phyloP scores from a whole-genome alignment of 2,888 invertebrate genomes.

The Drosophila affinis region DNA sequence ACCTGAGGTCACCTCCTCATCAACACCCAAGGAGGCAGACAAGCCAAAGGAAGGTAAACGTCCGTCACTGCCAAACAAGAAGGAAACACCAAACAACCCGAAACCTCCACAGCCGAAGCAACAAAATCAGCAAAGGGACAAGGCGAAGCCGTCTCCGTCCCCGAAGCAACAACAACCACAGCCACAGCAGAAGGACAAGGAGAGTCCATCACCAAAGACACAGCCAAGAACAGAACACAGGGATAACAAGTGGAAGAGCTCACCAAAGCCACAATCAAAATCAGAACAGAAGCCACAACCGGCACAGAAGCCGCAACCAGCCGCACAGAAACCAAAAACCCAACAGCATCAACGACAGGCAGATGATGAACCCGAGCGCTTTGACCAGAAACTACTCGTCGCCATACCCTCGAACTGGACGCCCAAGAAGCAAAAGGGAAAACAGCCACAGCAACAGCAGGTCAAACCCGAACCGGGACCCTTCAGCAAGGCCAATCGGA shows the following conservation, averaged over 20 bases:
- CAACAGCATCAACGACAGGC: slow-evolving; percentile 9
- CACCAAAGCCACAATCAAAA: slow-evolving; percentile 10
- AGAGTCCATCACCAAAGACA: neutral
- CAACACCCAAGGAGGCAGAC: neutral
- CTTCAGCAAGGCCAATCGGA: slow-evolving; percentile 72
- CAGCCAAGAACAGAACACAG: slow-evolving; percentile 2
- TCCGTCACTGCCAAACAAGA: neutral
- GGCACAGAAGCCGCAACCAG: neutral
- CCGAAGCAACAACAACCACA: slow-evolving; percentile 38
- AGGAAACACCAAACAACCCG: neutral
- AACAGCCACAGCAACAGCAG: slow-evolving; percentile 5
- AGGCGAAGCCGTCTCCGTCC: neutral
- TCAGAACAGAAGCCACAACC: slow-evolving; percentile 10
- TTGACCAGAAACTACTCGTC: slow-evolving; percentile 62
- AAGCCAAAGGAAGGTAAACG: slow-evolving; percentile 2
- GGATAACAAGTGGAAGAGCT: slow-evolving; percentile 7
- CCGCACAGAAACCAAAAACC: slow-evolving; percentile 35
- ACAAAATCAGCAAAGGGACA: slow-evolving; percentile 15
- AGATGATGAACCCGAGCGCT: slow-evolving; percentile 59
- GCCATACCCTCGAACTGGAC: slow-evolving; percentile 57
- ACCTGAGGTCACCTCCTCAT: neutral
- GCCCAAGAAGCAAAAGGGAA: slow-evolving; percentile 26
- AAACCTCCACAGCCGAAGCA: slow-evolving; percentile 22
- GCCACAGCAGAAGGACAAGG: neutral
- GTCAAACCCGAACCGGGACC: slow-evolving; percentile 44